Percentiles rank a stretch among this genome's conserved stretches.
Evolutionary conservation across 2,797 vertebrate genomes (phyloP).

Genomic region (Catostomus latipinnis): DNA sequence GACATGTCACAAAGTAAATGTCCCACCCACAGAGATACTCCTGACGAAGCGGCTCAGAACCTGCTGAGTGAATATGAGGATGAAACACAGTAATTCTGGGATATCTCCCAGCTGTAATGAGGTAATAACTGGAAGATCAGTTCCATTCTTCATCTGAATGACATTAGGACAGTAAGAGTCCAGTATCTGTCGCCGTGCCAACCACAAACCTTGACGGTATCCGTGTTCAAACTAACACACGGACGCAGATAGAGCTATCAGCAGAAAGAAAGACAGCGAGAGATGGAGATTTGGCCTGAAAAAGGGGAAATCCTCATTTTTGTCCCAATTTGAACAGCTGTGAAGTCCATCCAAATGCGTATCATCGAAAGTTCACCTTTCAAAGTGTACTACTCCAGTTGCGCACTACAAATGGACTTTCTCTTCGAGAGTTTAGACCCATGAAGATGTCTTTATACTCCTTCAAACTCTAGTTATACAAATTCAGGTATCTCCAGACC

Average conservation of each 20-base stretch:
- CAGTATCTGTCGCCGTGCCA: slow-evolving; percentile 76
- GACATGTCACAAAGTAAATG: too few relatives aligned
- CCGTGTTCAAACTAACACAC: slow-evolving; percentile 54
- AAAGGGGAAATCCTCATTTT: slow-evolving; percentile 53
- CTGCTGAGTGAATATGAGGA: slow-evolving; percentile 17
- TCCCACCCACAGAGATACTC: background rate
- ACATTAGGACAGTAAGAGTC: slow-evolving; percentile 75
- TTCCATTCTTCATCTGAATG: slow-evolving; percentile 73
- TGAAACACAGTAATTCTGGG: slow-evolving; percentile 45
- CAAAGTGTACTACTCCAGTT: too few relatives aligned
- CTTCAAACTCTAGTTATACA: too few relatives aligned
- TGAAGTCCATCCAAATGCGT: background rate
- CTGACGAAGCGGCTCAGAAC: slow-evolving; percentile 19
- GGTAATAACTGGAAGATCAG: slow-evolving; percentile 49
- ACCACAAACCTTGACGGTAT: slow-evolving; percentile 68
- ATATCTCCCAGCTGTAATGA: slow-evolving; percentile 58
- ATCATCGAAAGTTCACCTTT: too few relatives aligned
- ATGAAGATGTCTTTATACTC: too few relatives aligned
- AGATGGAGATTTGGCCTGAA: slow-evolving; percentile 21
- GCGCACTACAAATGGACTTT: too few relatives aligned
- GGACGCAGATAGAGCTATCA: background rate
- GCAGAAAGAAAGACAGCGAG: background rate
- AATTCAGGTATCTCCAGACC: too few relatives aligned
- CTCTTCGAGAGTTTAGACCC: too few relatives aligned
- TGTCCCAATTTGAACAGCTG: slow-evolving; percentile 37